Evolutionary conservation across 2,888 invertebrate species (phyloP).

Genomic region (Epistrophe grossulariae): DNA sequence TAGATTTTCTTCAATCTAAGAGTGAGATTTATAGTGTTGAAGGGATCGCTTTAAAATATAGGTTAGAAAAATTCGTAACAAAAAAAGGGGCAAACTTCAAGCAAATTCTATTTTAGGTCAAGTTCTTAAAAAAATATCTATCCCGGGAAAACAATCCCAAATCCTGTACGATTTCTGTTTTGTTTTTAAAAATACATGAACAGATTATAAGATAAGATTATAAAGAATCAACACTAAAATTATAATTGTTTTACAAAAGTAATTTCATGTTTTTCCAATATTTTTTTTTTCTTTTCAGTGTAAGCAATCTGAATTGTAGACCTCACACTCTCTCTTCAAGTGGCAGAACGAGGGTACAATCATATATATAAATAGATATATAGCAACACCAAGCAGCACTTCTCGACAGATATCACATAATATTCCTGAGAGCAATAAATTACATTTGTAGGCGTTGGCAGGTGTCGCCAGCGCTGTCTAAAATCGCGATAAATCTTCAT

Average conservation of each 20-base stretch:
- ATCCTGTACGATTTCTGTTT: no score
- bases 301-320: slow-evolving; percentile 47
- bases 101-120: no score
- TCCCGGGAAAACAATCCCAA: no score
- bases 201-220: neutral
- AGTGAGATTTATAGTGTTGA: no score
- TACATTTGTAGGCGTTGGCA: slow-evolving; percentile 85
- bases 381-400: slow-evolving; percentile 72
- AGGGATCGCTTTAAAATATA: no score
- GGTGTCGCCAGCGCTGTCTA: slow-evolving; percentile 84
- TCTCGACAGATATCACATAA: slow-evolving; percentile 77
- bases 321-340: slow-evolving; percentile 64
- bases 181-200: neutral
- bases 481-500: slow-evolving; percentile 84
- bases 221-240: neutral
- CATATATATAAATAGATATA: neutral
- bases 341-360: slow-evolving; percentile 62
- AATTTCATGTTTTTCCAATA: slow-evolving; percentile 1
- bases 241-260: slow-evolving; percentile 2
- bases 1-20: no score
- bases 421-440: slow-evolving; percentile 82
- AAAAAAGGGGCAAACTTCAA: no score
- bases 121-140: no score
- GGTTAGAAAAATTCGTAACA: no score
- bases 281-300: slow-evolving; percentile 35